Percentiles rank a stretch among this genome's conserved stretches.
Evolutionary conservation across 2,797 vertebrate genomes (phyloP).

Genomic region (Tragopan temminckii): DNA sequence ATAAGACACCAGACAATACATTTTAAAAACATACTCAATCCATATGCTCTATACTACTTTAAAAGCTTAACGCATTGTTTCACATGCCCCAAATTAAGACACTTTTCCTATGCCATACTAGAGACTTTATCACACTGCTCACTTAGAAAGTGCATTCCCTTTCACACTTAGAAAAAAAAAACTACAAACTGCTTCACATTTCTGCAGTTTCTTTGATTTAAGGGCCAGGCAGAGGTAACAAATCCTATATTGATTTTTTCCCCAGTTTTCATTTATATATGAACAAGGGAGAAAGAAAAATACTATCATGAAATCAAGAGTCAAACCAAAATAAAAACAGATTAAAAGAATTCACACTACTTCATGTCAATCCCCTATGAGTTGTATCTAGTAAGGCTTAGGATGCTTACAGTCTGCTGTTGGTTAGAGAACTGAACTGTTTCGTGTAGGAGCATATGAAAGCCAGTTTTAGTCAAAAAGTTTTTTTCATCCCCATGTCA

Average conservation of each 20-base stretch:
- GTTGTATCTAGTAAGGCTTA: slow-evolving; percentile 60
- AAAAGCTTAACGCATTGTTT: slow-evolving; percentile 60
- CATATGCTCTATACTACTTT: slow-evolving; percentile 26
- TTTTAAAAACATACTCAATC: slow-evolving; percentile 73
- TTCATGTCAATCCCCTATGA: slow-evolving; percentile 65
- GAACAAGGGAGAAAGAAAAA: slow-evolving; percentile 55
- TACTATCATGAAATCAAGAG: slow-evolving; percentile 66
- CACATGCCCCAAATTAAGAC: slow-evolving; percentile 33
- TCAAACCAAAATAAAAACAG: slow-evolving; percentile 77
- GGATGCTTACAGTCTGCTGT: slow-evolving; percentile 58
- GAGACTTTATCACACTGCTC: slow-evolving; percentile 35
- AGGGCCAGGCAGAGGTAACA: slow-evolving; percentile 35
- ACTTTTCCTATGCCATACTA: slow-evolving; percentile 41
- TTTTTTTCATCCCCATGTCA: slow-evolving; percentile 48
- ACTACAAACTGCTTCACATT: slow-evolving; percentile 39
- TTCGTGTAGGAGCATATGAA: slow-evolving; percentile 60
- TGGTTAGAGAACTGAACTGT: slow-evolving; percentile 35
- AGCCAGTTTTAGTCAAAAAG: slow-evolving; percentile 63
- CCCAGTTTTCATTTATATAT: slow-evolving; percentile 23
- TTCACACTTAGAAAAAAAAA: slow-evolving; percentile 63
- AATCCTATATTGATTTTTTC: neutral
- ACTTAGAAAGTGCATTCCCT: slow-evolving; percentile 52
- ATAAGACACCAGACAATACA: slow-evolving; percentile 63
- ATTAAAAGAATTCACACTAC: slow-evolving; percentile 64
- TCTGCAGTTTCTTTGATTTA: slow-evolving; percentile 21